Percentiles rank a stretch among this genome's conserved stretches.
phyloP scores from a whole-genome alignment of 2,888 invertebrate genomes.

The Drosophila fungiperda region DNA sequence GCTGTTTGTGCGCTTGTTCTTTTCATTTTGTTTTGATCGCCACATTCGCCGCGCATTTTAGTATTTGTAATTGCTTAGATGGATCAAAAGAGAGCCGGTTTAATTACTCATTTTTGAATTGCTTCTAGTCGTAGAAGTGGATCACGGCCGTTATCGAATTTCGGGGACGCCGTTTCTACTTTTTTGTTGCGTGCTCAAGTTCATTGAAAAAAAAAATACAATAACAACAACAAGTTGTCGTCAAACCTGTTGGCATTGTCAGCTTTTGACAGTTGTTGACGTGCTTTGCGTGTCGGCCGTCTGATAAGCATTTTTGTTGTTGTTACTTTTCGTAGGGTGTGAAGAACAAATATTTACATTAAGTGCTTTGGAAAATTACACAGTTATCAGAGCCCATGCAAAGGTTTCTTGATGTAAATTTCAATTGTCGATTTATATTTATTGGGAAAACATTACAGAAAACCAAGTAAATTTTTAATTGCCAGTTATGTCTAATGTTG shows the following conservation, averaged over 20 bases:
- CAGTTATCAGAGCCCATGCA: constrained; percentile 19
- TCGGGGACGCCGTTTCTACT: constrained; percentile 17
- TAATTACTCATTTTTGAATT: constrained; percentile 20
- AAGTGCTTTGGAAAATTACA: constrained; percentile 31
- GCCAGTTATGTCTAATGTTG: not conserved
- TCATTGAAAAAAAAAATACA: constrained; percentile 58
- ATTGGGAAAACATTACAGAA: not conserved
- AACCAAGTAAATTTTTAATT: not conserved
- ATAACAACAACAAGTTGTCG: constrained; percentile 29
- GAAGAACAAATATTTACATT: constrained; percentile 64
- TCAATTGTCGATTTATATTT: not conserved
- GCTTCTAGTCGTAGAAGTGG: constrained; percentile 22
- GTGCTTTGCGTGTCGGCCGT: constrained; percentile 33
- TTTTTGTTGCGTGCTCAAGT: constrained; percentile 55
- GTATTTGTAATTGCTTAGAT: constrained; percentile 10
- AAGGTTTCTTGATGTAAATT: not conserved
- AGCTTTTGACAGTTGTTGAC: constrained; percentile 32
- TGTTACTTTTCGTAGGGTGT: constrained; percentile 44
- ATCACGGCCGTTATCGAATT: constrained; percentile 52
- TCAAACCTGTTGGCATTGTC: constrained; percentile 72
- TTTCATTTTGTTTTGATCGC: constrained; percentile 65
- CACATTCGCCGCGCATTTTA: constrained; percentile 51
- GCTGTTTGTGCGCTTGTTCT: constrained; percentile 46
- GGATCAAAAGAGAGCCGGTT: not conserved
- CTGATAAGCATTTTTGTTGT: constrained; percentile 39